Evolutionary conservation across 2,888 invertebrate genomes (phyloP).

Genomic region (Pachydiplax longipennis): DNA sequence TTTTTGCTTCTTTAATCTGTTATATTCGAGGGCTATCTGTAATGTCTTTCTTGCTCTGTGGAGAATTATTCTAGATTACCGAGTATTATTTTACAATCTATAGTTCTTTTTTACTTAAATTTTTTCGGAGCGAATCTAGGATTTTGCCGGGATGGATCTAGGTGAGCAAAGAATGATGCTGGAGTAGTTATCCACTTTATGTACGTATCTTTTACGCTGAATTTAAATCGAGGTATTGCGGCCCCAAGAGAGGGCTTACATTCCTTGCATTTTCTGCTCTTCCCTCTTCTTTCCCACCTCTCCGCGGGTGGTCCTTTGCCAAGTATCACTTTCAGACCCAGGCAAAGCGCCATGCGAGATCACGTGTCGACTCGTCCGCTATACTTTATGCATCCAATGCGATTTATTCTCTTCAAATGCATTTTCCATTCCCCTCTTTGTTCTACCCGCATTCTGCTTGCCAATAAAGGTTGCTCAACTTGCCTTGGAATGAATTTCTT

Average conservation of each 20-base stretch:
- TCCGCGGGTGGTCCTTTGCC: slow-evolving; percentile 27
- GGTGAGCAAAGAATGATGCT: neutral
- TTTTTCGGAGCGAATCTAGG: neutral
- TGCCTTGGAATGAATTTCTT: neutral
- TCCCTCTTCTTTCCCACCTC: neutral
- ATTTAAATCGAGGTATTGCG: neutral
- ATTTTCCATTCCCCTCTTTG: neutral
- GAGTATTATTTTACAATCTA: too few species aligned
- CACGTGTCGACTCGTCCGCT: slow-evolving; percentile 3
- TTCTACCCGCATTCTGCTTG: neutral
- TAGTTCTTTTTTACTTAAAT: neutral
- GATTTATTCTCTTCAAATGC: neutral
- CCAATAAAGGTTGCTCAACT: neutral
- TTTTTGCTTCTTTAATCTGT: too few species aligned
- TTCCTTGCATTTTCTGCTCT: neutral
- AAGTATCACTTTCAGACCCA: slow-evolving; percentile 33
- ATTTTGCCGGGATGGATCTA: too few species aligned
- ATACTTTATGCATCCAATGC: neutral
- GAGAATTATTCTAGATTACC: too few species aligned
- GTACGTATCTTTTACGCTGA: neutral
- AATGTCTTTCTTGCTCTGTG: too few species aligned
- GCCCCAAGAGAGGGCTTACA: neutral
- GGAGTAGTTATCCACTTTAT: neutral
- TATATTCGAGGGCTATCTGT: too few species aligned
- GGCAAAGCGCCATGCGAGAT: slow-evolving; percentile 35